phyloP scores from a whole-genome alignment of 1,140 invertebrate species.

The Polypedilum vanderplanki region DNA sequence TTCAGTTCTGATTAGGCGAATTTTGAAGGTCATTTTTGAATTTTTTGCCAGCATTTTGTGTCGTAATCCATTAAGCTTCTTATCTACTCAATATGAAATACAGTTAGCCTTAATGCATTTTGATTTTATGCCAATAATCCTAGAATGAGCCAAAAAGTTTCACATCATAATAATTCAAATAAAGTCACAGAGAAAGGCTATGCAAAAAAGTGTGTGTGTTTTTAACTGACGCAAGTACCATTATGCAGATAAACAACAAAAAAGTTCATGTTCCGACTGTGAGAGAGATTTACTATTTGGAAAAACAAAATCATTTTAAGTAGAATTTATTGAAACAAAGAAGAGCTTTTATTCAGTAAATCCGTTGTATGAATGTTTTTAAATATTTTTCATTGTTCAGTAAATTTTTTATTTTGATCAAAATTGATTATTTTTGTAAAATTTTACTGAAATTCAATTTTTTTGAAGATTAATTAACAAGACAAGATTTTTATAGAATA shows the following conservation, averaged over 20 bases:
- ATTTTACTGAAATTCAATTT: too few species aligned
- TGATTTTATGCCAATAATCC: constrained; percentile 12
- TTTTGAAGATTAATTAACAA: too few species aligned
- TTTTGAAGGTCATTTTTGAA: too few species aligned
- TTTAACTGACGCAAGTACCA: background rate
- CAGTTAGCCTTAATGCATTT: background rate
- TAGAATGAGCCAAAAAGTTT: background rate
- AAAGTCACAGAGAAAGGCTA: background rate
- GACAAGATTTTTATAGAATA: too few species aligned
- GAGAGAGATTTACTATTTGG: background rate
- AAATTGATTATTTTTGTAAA: too few species aligned
- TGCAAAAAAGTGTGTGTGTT: background rate
- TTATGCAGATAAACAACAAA: constrained; percentile 19
- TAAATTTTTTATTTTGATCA: too few species aligned
- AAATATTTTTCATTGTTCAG: too few species aligned
- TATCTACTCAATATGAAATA: background rate
- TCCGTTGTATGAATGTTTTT: too few species aligned
- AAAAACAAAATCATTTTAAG: background rate
- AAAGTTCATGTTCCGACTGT: background rate
- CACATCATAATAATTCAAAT: constrained; percentile 19
- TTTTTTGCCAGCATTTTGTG: too few species aligned
- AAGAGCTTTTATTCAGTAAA: too few species aligned
- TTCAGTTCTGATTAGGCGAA: background rate
- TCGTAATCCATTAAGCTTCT: background rate
- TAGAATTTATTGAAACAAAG: background rate